Evolutionary conservation across 2,888 invertebrate species (phyloP), one percentile per base, ranked within the genome.

Genomic region (Cremastobaeus sp.): DNA sequence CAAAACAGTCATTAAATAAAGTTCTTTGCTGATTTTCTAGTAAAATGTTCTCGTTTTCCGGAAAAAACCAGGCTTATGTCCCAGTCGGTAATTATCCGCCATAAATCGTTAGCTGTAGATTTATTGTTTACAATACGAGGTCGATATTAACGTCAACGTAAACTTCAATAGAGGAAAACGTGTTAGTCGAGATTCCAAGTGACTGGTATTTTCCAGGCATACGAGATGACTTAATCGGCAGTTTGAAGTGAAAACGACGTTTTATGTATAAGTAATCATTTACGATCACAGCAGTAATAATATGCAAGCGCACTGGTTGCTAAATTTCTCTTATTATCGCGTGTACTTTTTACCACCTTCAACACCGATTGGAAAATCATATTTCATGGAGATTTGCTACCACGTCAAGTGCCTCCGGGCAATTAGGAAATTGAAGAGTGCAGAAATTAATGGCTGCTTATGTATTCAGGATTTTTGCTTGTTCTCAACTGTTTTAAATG

Each of bases 61-160:
- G n/a, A n/a, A n/a, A n/a, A n/a, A n/a, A n/a, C 45, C 30, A 20
- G 76, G 76, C 64, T 74, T 73, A 74, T 79, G 76, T 60, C 74
- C 35, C 48, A 70, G 54, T 76, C 68, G 76, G 77, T 78, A 77
- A 81, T 80, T 78, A 81, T 77, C 62, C 64, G 14, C 62, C 43
- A 76, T 81, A 78, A 80, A 80, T 80, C 74, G 68, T 62, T 32
- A 43, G 14, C 30, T 54, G 48, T 15, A 73, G 77, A 80, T 79
- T 80, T 72, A 75, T 57, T 45, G 76, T 65, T 60, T 60, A 69
- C 65, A 68, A 64, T 73, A 52, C 62, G 62, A 55, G 69, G 71
- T 65, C 60, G 62, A 43, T 59, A 45, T 57, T 48, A 45, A 72
- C 62, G 69, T 41, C 70, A 21, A 54, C 41, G 68, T 30, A 41